Conservation (phyloP, 2,113 vertebrate species). For the Patagioenas fasciata region DNA sequence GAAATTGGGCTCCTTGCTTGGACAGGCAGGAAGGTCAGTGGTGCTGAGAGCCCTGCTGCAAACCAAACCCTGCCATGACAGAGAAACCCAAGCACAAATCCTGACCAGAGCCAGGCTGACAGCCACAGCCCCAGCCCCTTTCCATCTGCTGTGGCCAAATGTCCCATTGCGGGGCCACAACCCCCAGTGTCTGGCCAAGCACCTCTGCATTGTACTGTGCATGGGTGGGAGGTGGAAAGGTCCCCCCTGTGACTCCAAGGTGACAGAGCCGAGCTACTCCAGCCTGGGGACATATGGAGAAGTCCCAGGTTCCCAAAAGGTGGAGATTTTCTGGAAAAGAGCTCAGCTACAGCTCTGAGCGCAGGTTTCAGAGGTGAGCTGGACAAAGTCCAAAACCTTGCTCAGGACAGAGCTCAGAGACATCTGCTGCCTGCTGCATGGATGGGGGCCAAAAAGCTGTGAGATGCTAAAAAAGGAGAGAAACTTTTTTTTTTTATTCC, state of each 20-base stretch:
- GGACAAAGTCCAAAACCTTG: background rate
- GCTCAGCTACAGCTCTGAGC: background rate
- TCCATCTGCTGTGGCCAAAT: background rate
- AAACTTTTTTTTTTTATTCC: background rate
- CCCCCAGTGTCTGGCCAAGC: background rate
- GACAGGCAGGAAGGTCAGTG: background rate
- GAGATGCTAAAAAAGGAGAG: background rate
- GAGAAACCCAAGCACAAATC: background rate
- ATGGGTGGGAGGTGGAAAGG: background rate
- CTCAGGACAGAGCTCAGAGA: conserved; percentile 2
- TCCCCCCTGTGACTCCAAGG: background rate
- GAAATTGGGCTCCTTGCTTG: background rate
- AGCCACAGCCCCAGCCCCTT: background rate
- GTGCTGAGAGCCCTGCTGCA: background rate
- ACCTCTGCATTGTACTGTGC: accelerated
- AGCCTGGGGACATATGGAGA: background rate
- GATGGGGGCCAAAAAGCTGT: background rate
- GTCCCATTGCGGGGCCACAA: background rate
- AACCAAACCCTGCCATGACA: background rate
- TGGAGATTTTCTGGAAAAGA: background rate
- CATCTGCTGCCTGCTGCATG: background rate
- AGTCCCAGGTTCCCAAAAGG: background rate
- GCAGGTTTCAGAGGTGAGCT: background rate
- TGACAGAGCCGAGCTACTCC: background rate
- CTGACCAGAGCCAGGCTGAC: background rate